A percentile compares a stretch with the other conserved stretches of the same genome.
Evolutionary conservation across 1,140 invertebrate species (phyloP).

Genomic region (Drosophila nigromelanica): DNA sequence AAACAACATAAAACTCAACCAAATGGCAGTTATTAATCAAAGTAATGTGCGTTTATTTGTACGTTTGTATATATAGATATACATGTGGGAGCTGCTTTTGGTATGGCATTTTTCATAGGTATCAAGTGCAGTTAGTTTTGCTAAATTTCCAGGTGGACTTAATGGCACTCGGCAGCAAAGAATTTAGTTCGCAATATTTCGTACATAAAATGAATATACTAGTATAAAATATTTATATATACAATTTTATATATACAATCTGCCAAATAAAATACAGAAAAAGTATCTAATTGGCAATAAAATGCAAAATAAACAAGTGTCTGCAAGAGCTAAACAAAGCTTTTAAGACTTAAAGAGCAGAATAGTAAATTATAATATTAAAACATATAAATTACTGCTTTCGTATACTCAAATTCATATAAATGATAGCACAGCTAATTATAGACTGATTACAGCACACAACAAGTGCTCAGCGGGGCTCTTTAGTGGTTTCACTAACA

Average conservation of each 20-base stretch:
- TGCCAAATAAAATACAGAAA: neutral
- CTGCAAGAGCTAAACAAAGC: neutral
- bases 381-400: neutral
- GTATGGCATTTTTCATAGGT: conserved; percentile 68
- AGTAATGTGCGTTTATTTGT: conserved; percentile 69
- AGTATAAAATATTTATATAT: conserved; percentile 18
- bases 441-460: conserved; percentile 32
- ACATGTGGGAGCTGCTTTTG: conserved; percentile 23
- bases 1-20: conserved; percentile 82
- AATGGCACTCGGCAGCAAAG: conserved; percentile 57
- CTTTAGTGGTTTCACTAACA: conserved; percentile 9
- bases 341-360: neutral
- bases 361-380: neutral
- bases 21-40: conserved; percentile 83
- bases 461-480: conserved; percentile 17
- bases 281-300: neutral
- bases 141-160: conserved; percentile 73
- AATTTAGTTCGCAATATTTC: conserved; percentile 9
- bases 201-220: conserved; percentile 9
- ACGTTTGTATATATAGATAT: conserved; percentile 13
- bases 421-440: conserved; percentile 30
- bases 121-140: conserved; percentile 76
- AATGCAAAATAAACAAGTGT: neutral
- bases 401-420: conserved; percentile 1
- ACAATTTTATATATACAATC: conserved; percentile 2